Evolutionary conservation across 35 echinoderm and acorn worm species (phyloP), one percentile per base, ranked within the genome.

Genomic region (Acanthaster planci): DNA sequence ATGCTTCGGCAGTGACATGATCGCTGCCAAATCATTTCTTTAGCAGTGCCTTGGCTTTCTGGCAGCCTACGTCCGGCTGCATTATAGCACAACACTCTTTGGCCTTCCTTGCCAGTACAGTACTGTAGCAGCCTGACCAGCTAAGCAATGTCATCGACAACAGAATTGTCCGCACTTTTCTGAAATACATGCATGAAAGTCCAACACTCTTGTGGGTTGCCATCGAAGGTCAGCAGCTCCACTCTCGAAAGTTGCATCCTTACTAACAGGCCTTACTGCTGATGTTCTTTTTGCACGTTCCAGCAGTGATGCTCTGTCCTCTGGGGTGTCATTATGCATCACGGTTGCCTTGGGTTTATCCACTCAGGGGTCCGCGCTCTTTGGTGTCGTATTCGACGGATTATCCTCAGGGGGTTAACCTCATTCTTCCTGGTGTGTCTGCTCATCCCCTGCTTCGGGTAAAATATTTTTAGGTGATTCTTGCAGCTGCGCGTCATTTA

Each of bases 171-270:
- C 7, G 86, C 89, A 80, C 52, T 80, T 38, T 86, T 91, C 23
- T 86, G 52, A 76, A 91, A 91, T 27, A 83, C 44, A 17, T 78
- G 39, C 72, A 81, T 91, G 34, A 91, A 91, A 10, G 67, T 51
- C 77, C 76, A 85, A 64, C 51, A 91, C 52, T 86, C 17, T 38
- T 86, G 37, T 8, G 77, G 89, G 29, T 86, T 35, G 15, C 89
- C 89, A 10, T 91, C 89, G 40, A 84, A 91, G 0, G 16, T 42
- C n/a, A 77, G 51, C 6, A 86, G 37, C 54, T 91, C 84, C 7
- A 67, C 79, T 37, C 53, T 80, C 8, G 89, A 83, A 5, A 86
- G 53, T 23, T 81, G 82, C 23, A 91, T 79, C 18, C 75, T 82
- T 40, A 84, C 81, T 52, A 90, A 40, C 19, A 85, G 26, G 26